phyloP scores from a whole-genome alignment of 2,113 vertebrate genomes.

The Steatornis caripensis region DNA sequence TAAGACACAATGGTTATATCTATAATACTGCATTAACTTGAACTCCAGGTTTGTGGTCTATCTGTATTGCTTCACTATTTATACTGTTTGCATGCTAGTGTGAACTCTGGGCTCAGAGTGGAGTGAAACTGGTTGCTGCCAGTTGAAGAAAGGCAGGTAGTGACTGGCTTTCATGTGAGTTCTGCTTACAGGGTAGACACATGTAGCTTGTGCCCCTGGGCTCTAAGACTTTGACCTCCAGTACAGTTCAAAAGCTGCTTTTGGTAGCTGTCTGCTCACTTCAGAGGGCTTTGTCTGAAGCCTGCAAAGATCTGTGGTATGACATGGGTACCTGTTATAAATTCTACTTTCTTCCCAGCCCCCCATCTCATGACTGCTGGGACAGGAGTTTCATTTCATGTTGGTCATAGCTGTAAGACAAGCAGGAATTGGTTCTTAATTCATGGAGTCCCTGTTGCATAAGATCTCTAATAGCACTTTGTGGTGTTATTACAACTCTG shows the following conservation, averaged over 20 bases:
- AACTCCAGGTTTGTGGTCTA: background rate
- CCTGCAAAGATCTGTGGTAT: too few relatives aligned
- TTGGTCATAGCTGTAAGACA: background rate
- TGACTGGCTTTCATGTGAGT: background rate
- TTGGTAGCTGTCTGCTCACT: background rate
- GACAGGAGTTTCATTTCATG: background rate
- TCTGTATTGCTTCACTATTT: background rate
- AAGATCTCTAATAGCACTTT: background rate
- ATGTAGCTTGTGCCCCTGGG: accelerated
- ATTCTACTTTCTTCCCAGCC: background rate
- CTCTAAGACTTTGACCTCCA: background rate
- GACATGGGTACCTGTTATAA: background rate
- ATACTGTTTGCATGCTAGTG: background rate
- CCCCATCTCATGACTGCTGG: background rate
- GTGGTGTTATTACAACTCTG: background rate
- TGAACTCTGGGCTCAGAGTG: background rate
- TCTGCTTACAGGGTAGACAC: background rate
- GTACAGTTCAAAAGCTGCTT: background rate
- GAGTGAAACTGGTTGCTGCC: background rate
- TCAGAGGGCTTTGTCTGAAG: background rate
- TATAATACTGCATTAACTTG: background rate
- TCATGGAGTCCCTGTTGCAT: background rate
- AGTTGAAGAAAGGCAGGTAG: background rate
- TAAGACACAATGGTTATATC: background rate
- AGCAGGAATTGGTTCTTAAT: background rate